These are phyloP conservation scores for Desmodus rotundus DNA, from an alignment of 2,113 vertebrate genomes.

Conservation along the genomic window DNA sequence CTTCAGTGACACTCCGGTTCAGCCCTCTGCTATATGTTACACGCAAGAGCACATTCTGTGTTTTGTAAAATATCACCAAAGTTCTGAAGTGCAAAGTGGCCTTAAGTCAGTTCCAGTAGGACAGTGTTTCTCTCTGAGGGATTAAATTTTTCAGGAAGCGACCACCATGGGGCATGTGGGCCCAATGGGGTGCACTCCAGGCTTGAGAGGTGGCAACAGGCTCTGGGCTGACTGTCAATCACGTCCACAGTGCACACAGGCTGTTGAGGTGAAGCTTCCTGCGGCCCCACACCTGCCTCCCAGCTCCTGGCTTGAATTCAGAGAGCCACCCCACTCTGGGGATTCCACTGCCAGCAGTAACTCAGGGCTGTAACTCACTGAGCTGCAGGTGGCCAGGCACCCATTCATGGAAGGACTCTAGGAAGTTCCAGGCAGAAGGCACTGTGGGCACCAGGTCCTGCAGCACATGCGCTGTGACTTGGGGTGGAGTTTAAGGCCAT, in stretches of 20 bases:
- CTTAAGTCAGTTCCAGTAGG: neutral
- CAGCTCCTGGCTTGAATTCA: neutral
- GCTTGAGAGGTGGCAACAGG: neutral
- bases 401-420: neutral
- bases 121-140: neutral
- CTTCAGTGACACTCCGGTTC: fast-evolving
- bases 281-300: fast-evolving
- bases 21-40: fast-evolving
- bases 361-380: fast-evolving
- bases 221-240: neutral
- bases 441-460: fast-evolving
- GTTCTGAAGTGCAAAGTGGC: neutral
- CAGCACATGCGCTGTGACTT: fast-evolving
- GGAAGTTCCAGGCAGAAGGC: neutral
- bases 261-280: neutral
- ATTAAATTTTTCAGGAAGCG: neutral
- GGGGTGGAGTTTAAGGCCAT: fast-evolving
- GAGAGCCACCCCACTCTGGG: no score
- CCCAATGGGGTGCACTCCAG: neutral
- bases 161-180: neutral
- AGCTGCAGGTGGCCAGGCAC: neutral
- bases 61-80: no score
- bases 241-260: neutral
- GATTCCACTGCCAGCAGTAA: fast-evolving
- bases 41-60: fast-evolving